Base-by-base conservation (phyloP, 2,888 invertebrate species). In the Drosophila macrospina region DNA sequence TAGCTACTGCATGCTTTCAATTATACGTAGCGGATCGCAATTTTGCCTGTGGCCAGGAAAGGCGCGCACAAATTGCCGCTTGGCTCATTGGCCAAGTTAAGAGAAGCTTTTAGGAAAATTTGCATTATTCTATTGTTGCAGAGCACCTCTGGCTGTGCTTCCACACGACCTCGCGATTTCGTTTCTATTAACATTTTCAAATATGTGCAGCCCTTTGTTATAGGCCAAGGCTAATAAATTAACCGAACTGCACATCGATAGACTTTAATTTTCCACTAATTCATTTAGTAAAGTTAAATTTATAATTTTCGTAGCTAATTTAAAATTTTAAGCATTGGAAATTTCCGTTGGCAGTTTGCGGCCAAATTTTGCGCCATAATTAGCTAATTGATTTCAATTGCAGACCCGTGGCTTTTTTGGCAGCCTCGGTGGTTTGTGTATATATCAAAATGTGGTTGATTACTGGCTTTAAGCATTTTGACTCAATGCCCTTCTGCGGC, bases 321-420 rank as follows among this genome's bases (percentile, higher is more conserved):
- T 36, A 11, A 20, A 15, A 41, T 24, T 44, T 36, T 28, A 61
- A 64, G 26, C 41, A 13, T 41, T 48, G n/a, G 28, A 6, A 24
- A 32, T 37, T 63, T 55, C 44, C 16, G 13, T n/a, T 60, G 26
- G 63, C 57, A 50, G 16, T 60, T 62, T 74, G 87, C 50, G 84
- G 80, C 56, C 52, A 41, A 60, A 69, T 45, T 71, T 48, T 48
- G 64, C 59, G 48, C 51, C 72, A 81, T 88, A 88, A 88, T 85
- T 86, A 88, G 88, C 81, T 86, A 85, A 85, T 85, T 85, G 88
- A 76, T 80, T 81, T 84, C 72, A 78, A 74, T 80, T 72, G 72
- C 65, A 64, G 48, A 57, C 67, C 69, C 59, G 82, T 48, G 80
- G 80, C 80, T 76, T 78, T 78, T 69, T 61, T 36, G 50, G 44